Conservation (phyloP, 1,140 invertebrate genomes). For the Contarinia nasturtii region DNA sequence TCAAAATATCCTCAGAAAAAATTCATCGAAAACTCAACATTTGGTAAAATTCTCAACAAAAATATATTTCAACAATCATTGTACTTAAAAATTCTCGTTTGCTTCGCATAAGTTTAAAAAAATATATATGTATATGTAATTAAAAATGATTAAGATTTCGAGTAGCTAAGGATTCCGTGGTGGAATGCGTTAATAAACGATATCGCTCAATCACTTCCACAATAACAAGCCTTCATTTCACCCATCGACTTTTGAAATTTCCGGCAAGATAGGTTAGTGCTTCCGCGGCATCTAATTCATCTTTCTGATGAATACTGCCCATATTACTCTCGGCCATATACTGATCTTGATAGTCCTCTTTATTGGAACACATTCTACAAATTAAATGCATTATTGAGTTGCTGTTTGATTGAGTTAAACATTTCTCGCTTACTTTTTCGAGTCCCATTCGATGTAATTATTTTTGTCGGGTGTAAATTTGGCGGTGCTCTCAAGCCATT, state of each 20-base stretch:
- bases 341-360: neutral
- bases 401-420: neutral
- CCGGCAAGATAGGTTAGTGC: slow-evolving; percentile 30
- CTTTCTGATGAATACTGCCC: slow-evolving; percentile 30
- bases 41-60: too few relatives aligned
- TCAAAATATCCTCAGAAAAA: too few relatives aligned
- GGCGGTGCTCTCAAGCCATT: slow-evolving; percentile 47
- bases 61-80: too few relatives aligned
- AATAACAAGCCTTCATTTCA: too few relatives aligned
- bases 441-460: slow-evolving; percentile 41
- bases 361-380: neutral
- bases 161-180: too few relatives aligned
- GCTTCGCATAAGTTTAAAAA: too few relatives aligned
- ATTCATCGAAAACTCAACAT: too few relatives aligned
- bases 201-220: too few relatives aligned
- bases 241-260: slow-evolving; percentile 15
- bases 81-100: too few relatives aligned
- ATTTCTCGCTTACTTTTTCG: slow-evolving; percentile 16
- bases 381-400: neutral
- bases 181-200: too few relatives aligned
- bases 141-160: too few relatives aligned
- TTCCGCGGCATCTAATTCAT: slow-evolving; percentile 49
- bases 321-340: neutral
- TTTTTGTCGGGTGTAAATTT: slow-evolving; percentile 41
- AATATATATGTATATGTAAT: too few relatives aligned